Evolutionary conservation across 2,797 vertebrate genomes (phyloP), one percentile per base, ranked within the genome.

Genomic region (Acipenser transmontanus): DNA sequence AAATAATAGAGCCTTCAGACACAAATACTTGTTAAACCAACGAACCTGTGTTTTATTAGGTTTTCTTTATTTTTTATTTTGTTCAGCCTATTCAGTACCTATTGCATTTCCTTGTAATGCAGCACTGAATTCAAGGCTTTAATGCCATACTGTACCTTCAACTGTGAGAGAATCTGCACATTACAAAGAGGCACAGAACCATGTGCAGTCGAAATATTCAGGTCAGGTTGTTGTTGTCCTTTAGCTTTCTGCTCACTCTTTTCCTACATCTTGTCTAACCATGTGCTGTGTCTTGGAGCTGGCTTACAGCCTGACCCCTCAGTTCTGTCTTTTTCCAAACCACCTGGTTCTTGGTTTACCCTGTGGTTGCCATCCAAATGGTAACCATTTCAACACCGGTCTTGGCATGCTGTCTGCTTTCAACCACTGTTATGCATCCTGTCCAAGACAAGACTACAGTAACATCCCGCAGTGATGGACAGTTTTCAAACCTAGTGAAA

Each of bases 311-410:
- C n/a, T 67, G 47, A 67, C 67, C 65, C 52, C 65, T 59, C 70
- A 64, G 56, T 49, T 62, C 51, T 20, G 13, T 59, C 59, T 64
- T 57, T 64, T 51, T 68, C 17, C 20, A 8, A 47, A 49, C 71
- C 71, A 73, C 68, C 71, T 76, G 71, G 62, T 63, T 50, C 56
- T 71, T 66, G 63, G 65, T 50, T 67, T 60, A 50, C 59, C 56
- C 59, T 61, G 7, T 65, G 67, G 62, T 63, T 20, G 47, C 61
- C 64, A 64, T 68, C 68, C 67, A 63, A 62, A 68, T 17, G 66
- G 69, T 68, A 67, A 69, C 48, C 51, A 50, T 52, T 56, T 59
- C 59, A 49, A 64, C 59, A 63, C 65, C 66, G 66, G 67, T 69
- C 61, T 67, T 69, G 59, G 13, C 59, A 50, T 52, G 13, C 67